These are phyloP conservation scores for Junonia oenone DNA, from an alignment of 2,888 invertebrate genomes.

Conservation along the genomic window DNA sequence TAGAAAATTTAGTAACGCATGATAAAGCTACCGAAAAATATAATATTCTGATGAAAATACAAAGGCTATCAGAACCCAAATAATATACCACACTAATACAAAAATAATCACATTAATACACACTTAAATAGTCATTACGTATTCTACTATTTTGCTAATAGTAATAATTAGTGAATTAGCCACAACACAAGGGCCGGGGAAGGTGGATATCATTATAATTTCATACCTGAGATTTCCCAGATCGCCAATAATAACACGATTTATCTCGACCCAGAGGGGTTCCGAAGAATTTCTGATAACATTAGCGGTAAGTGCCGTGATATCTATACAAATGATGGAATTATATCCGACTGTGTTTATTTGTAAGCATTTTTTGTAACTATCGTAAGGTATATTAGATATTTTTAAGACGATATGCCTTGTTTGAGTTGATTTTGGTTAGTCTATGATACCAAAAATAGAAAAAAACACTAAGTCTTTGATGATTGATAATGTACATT, in stretches of 20 bases:
- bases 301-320: slow-evolving; percentile 12
- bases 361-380: too few relatives aligned
- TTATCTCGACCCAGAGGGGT: slow-evolving; percentile 7
- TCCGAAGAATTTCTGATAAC: slow-evolving; percentile 16
- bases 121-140: background rate
- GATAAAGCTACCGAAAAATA: too few relatives aligned
- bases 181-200: background rate
- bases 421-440: too few relatives aligned
- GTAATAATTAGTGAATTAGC: background rate
- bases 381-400: too few relatives aligned
- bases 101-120: background rate
- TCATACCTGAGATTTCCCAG: slow-evolving; percentile 26
- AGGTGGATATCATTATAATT: slow-evolving; percentile 20
- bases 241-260: slow-evolving; percentile 24
- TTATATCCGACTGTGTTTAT: background rate
- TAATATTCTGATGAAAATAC: background rate
- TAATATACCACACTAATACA: background rate
- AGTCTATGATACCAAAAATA: too few relatives aligned
- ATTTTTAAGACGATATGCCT: too few relatives aligned
- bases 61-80: background rate
- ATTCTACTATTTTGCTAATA: background rate
- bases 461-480: too few relatives aligned
- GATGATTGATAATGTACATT: too few relatives aligned
- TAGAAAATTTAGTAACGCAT: too few relatives aligned
- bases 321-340: background rate